Evolutionary conservation across 2,888 invertebrate species (phyloP).

Genomic region (Mythimna vitellina): DNA sequence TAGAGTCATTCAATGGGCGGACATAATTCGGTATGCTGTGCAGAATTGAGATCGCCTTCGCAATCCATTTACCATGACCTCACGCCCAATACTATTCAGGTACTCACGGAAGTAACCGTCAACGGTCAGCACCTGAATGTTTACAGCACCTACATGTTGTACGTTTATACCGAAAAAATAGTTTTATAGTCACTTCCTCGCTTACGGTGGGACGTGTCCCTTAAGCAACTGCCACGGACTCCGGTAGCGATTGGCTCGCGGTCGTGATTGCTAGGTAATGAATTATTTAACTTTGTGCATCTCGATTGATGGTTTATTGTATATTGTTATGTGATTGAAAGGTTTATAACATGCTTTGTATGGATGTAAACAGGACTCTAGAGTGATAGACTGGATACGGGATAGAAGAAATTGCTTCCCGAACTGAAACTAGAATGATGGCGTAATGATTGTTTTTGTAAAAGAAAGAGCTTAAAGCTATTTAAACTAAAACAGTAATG

Average conservation of each 20-base stretch:
- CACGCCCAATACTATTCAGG: too few relatives aligned
- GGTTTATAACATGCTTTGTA: conserved; percentile 27
- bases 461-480: neutral
- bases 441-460: too few relatives aligned
- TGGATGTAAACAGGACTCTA: neutral
- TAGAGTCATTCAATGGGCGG: too few relatives aligned
- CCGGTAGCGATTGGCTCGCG: conserved; percentile 38
- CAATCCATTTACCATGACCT: too few relatives aligned
- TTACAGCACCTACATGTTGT: neutral
- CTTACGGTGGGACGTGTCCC: neutral
- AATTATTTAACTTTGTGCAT: conserved; percentile 53
- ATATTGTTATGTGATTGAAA: conserved; percentile 25
- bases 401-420: neutral
- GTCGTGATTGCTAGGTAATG: conserved; percentile 44
- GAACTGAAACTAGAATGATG: neutral
- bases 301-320: conserved; percentile 48
- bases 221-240: conserved; percentile 14
- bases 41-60: too few relatives aligned
- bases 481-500: neutral
- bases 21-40: too few relatives aligned
- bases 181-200: neutral
- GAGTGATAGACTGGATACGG: neutral
- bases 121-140: too few relatives aligned
- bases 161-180: neutral
- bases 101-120: too few relatives aligned